These are phyloP conservation scores for Bombycilla garrulus DNA, from an alignment of 2,113 vertebrate genomes.

Conservation along the genomic window DNA sequence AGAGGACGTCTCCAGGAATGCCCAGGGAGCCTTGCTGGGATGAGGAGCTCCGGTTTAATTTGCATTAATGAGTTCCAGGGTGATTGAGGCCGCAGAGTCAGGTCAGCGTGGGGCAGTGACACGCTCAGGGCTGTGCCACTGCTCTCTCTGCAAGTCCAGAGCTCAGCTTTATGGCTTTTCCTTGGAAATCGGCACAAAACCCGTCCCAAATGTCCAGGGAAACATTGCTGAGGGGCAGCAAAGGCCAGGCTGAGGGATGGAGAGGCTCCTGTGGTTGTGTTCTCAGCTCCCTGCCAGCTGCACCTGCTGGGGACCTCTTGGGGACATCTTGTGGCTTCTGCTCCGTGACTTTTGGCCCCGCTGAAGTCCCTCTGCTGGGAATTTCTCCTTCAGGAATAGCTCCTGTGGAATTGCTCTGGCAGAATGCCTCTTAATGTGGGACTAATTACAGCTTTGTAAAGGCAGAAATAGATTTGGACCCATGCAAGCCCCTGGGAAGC, in stretches of 20 bases:
- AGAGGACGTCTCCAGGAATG: not conserved
- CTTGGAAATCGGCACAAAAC: not conserved
- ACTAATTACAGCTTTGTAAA: not conserved
- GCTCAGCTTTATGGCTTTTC: not conserved
- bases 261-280: not conserved
- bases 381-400: not conserved
- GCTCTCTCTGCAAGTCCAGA: not conserved
- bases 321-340: not conserved
- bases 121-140: accelerated
- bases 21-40: not conserved
- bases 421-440: not conserved
- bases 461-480: not conserved
- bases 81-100: not conserved
- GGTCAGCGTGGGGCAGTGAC: accelerated
- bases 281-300: not conserved
- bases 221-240: not conserved
- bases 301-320: not conserved
- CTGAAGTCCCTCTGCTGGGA: not conserved
- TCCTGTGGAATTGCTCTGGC: not conserved
- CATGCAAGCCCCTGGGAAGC: not conserved
- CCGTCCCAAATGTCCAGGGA: not conserved
- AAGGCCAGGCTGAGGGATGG: not conserved
- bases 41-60: not conserved
- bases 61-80: not conserved
- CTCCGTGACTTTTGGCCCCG: not conserved